Evolutionary conservation across 1,140 invertebrate genomes (phyloP), one percentile per base, ranked within the genome.

Genomic region (Brachionus asplanchnoidis): DNA sequence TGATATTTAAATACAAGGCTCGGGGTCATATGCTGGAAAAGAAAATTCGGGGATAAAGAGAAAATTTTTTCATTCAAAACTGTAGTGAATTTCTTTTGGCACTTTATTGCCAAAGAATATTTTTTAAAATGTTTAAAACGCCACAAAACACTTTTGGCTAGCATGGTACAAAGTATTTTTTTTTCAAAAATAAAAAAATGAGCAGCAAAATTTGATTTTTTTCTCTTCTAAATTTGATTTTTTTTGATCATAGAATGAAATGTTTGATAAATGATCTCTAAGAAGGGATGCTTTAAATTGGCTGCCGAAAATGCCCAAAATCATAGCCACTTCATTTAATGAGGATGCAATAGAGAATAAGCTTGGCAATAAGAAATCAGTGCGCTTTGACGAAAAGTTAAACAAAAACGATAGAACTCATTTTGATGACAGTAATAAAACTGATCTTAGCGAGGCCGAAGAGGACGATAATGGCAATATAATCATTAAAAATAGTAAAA

Each of bases 361-460:
- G 36, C 20, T 60, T 20, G 53, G 53, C 17, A 60, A 60, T 23
- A 75, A 75, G 40, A 75, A 75, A 75, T 75, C 32, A 17, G 70
- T 75, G 0, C 70, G 70, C 46, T 75, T 75, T n/a, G 70, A 75
- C n/a, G 70, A 75, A 40, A 75, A 42, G 17, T 5, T 42, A 42
- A 75, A 75, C 40, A 75, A 75, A 42, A 75, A 75, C 17, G 40
- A 75, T 42, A 75, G 40, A 14, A 75, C 42, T 50, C 42, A 77
- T 46, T 50, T 50, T 50, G 26, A 77, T 17, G 42, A 50, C 14
- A 36, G 12, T 77, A 77, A 77, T 77, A 77, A 77, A 50, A 26
- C 42, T 50, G 73, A 77, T 73, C 32, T 73, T 1, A 73, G 40
- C 9, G 36, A 73, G 12, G 40, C 36, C 17, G 40, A 40, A 12